phyloP scores from a whole-genome alignment of 2,113 vertebrate genomes.

The Conger conger region DNA sequence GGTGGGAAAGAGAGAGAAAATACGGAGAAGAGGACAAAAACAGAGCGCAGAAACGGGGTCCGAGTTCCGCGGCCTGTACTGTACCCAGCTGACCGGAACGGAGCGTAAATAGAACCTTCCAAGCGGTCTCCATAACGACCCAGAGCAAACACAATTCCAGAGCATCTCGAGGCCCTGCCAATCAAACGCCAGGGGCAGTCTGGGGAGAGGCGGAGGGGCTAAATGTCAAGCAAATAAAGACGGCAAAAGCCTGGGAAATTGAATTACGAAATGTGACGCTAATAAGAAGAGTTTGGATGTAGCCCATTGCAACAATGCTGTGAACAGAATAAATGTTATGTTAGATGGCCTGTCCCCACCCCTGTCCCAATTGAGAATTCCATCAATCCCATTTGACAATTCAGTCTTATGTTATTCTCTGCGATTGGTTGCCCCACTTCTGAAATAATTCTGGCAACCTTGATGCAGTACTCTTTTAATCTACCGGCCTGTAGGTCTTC shows the following conservation, averaged over 20 bases:
- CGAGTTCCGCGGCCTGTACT: background rate
- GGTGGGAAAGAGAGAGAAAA: background rate
- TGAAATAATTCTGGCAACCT: too few species aligned
- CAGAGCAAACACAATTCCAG: background rate
- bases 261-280: background rate
- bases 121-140: background rate
- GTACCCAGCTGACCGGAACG: constrained; percentile 7
- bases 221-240: background rate
- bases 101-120: background rate
- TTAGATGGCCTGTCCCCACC: too few species aligned
- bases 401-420: too few species aligned
- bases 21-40: background rate
- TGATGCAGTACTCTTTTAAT: too few species aligned
- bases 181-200: background rate
- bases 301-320: background rate
- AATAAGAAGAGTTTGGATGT: background rate
- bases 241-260: background rate
- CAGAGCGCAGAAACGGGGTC: background rate
- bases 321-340: background rate
- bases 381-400: too few species aligned
- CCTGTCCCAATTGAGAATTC: too few species aligned
- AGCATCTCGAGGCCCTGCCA: background rate
- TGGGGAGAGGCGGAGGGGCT: background rate
- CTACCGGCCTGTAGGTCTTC: too few species aligned
- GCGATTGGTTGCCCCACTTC: too few species aligned